Evolutionary conservation across 2,113 vertebrate species (phyloP).

Genomic region (Saguinus imperator): DNA sequence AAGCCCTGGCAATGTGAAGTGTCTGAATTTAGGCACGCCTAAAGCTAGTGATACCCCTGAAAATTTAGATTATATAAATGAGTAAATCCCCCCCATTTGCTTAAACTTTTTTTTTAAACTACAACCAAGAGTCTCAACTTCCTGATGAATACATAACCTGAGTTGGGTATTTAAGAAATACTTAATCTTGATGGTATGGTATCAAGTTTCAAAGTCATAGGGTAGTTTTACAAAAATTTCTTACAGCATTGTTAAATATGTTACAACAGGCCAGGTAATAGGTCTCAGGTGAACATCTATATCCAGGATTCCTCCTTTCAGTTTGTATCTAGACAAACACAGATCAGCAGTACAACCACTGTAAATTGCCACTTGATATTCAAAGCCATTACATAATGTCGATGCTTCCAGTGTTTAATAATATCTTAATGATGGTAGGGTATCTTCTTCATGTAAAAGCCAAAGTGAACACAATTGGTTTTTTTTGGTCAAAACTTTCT

Average conservation of each 20-base stretch:
- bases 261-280: neutral
- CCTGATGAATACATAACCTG: neutral
- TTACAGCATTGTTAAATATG: neutral
- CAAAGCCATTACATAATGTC: neutral
- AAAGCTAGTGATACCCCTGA: neutral
- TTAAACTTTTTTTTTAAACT: neutral
- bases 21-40: neutral
- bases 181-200: neutral
- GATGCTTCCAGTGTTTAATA: neutral
- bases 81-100: neutral
- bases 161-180: constrained; percentile 3
- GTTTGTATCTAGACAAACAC: neutral
- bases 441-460: neutral
- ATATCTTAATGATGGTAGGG: neutral
- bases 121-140: neutral
- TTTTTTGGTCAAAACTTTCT: neutral
- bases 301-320: neutral
- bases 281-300: neutral
- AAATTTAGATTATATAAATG: neutral
- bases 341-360: neutral
- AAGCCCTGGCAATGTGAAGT: neutral
- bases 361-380: neutral
- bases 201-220: neutral
- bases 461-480: neutral
- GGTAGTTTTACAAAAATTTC: neutral